A percentile compares a stretch with the other conserved stretches of the same genome.
phyloP scores from a whole-genome alignment of 2,797 vertebrate genomes.

The Remorina albescens region DNA sequence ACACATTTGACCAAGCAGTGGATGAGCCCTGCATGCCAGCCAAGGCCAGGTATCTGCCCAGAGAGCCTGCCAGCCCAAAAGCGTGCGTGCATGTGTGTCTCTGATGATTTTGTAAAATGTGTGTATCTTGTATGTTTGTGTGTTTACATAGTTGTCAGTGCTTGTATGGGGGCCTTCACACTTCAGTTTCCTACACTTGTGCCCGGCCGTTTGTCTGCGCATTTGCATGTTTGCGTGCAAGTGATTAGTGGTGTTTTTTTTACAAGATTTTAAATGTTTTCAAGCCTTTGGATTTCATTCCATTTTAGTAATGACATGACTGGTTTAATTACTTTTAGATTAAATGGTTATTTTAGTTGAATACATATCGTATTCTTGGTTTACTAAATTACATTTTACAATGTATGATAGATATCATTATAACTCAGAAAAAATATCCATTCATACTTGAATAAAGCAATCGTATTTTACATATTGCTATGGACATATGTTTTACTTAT shows the following conservation, averaged over 20 bases:
- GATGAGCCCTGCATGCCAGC: slow-evolving; percentile 69
- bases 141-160: slow-evolving; percentile 63
- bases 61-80: slow-evolving; percentile 60
- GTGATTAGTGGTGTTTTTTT: not conserved
- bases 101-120: slow-evolving; percentile 56
- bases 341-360: slow-evolving; percentile 14
- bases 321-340: not conserved
- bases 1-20: slow-evolving; percentile 68
- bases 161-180: slow-evolving; percentile 36
- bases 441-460: slow-evolving; percentile 7
- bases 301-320: not conserved
- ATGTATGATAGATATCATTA: too few relatives aligned
- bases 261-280: slow-evolving; percentile 6
- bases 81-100: slow-evolving; percentile 37
- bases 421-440: slow-evolving; percentile 5
- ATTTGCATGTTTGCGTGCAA: slow-evolving; percentile 17
- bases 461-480: not conserved
- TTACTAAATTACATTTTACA: too few relatives aligned
- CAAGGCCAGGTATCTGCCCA: slow-evolving; percentile 72
- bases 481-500: not conserved
- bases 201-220: slow-evolving; percentile 4
- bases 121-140: slow-evolving; percentile 28
- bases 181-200: slow-evolving; percentile 14
- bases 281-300: not conserved
- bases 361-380: too few relatives aligned